Base-by-base conservation (phyloP, 2,113 vertebrate species). In the Dromaius novaehollandiae region DNA sequence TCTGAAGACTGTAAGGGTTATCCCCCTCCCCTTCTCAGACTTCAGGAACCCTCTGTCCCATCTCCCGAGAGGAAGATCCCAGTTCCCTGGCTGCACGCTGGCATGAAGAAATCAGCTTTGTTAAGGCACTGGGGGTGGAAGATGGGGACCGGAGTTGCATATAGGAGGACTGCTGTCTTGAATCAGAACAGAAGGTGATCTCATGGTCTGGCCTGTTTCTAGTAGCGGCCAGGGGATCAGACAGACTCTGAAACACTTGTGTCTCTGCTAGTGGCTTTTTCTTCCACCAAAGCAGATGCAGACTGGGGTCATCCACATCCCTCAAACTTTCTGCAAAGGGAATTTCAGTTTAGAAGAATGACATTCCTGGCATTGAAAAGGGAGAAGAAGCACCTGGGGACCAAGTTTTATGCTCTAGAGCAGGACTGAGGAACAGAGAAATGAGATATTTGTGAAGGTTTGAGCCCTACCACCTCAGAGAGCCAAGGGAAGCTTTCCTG, bases 191-290 rank as follows among this genome's bases (percentile, higher is more conserved):
- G 58, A 25, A 51, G 15, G 2, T 10, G 14, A 42, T 6, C 17
- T 28, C 25, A 1, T 11, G 53, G 53, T 14, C n/a, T 40, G 81
- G n/a, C 21, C 30, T 2, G 1, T 24, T 42, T 17, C 25, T 4
- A 7, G n/a, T 0, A 2, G 19, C 18, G 51, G 10, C 53, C 16
- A 2, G 18, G 34, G 66, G 16, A 53, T 86, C 69, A 6, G 3
- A 22, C 3, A 4, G 61, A 61, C 66, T 79, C 78, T 2, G 6
- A 28, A 19, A 28, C 11, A 5, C 50, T 53, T 5, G 8, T 46
- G 42, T 34, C 60, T 9, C 53, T 2, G 5, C 0, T 0, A 32
- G n/a, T 0, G 21, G 14, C 44, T 36, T 84, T 66, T 25, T 42
- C 13, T 38, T 36, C 46, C 40, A 19, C 20, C 24, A 1, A 36